A percentile compares a stretch with the other conserved stretches of the same genome.
phyloP scores from a whole-genome alignment of 2,797 vertebrate genomes.

The Rhodeus uyekii region DNA sequence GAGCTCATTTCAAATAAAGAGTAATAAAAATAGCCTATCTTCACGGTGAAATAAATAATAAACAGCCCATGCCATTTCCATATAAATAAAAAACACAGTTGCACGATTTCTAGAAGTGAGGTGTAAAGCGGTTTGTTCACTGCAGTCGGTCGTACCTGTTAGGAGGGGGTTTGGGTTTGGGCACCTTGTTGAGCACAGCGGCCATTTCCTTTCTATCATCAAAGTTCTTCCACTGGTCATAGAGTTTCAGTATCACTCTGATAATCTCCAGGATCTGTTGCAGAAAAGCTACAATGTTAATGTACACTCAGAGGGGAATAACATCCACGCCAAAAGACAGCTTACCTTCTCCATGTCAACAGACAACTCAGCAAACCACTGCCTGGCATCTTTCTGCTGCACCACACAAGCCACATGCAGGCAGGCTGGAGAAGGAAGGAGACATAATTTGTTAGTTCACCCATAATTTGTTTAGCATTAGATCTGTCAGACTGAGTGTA shows the following conservation, averaged over 20 bases:
- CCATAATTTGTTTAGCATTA: too few relatives aligned
- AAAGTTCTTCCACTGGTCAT: constrained; percentile 99
- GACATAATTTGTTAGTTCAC: neutral
- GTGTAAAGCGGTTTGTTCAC: too few relatives aligned
- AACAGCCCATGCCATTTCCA: neutral
- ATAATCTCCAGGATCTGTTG: constrained; percentile 97
- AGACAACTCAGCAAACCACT: constrained; percentile 98
- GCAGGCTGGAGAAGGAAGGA: constrained; percentile 79
- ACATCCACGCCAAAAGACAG: neutral
- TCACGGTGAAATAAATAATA: neutral
- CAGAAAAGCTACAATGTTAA: neutral
- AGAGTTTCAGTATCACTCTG: constrained; percentile 96
- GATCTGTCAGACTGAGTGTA: neutral
- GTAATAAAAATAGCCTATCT: neutral
- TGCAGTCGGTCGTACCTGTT: constrained; percentile 83
- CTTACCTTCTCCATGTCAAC: constrained; percentile 99
- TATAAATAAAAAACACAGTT: neutral
- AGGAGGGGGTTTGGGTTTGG: constrained; percentile 98
- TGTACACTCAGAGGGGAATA: neutral
- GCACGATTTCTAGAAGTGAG: neutral
- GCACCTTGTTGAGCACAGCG: constrained; percentile 97
- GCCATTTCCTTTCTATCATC: constrained; percentile 98
- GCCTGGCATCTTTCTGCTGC: constrained; percentile 97
- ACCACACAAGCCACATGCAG: constrained; percentile 98
- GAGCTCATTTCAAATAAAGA: neutral